Conservation (phyloP, 2,113 vertebrate species). For the Potamarius usumacintae region DNA sequence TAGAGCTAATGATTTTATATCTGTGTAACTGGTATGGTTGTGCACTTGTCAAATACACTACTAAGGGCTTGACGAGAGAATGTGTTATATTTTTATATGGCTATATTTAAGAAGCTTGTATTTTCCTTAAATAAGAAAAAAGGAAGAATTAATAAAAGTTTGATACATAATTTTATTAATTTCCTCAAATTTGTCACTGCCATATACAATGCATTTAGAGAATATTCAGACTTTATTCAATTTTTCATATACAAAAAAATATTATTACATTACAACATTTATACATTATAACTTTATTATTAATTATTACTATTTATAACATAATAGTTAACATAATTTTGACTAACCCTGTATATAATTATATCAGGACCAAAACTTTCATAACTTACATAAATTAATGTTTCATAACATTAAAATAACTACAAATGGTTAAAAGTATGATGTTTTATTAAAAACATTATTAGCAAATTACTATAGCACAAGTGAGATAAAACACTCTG, state of each 20-base stretch:
- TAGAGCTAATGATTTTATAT: constrained; percentile 2
- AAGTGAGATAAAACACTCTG: neutral
- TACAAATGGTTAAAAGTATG: too few species aligned
- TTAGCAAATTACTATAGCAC: too few species aligned
- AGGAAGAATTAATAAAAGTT: neutral
- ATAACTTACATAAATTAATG: neutral
- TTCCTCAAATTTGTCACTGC: neutral
- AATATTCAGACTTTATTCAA: neutral
- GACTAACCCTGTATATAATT: neutral
- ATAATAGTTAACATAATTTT: too few species aligned
- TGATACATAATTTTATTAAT: neutral
- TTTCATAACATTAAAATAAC: neutral
- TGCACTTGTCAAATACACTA: constrained; percentile 7
- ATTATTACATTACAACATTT: too few species aligned
- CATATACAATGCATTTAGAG: neutral
- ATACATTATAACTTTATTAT: neutral
- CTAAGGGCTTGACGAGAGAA: constrained; percentile 17
- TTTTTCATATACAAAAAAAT: neutral
- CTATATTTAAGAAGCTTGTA: constrained; percentile 7
- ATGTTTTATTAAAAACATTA: too few species aligned
- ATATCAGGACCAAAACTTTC: neutral
- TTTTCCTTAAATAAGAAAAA: neutral
- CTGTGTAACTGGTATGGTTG: neutral
- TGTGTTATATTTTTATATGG: constrained; percentile 16
- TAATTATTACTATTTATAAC: neutral